Evolutionary conservation across 2,888 invertebrate genomes (phyloP).

Genomic region (Coenonympha glycerion): DNA sequence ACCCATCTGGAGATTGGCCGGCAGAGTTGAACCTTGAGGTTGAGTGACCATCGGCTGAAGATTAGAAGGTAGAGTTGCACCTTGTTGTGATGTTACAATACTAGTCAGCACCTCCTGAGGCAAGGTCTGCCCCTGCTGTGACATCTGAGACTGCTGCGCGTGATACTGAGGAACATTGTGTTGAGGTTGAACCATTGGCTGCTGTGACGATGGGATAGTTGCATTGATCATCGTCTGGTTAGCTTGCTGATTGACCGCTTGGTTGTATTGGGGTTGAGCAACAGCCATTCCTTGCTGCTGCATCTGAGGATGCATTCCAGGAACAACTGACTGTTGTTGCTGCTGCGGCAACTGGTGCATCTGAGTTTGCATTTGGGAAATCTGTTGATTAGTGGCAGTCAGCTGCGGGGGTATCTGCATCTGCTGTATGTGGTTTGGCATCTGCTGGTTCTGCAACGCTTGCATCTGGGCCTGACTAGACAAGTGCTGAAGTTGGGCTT

Average conservation of each 20-base stretch:
- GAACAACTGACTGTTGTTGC: slow-evolving; percentile 67
- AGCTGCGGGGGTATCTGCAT: slow-evolving; percentile 70
- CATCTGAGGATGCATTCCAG: slow-evolving; percentile 71
- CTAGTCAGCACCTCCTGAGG: slow-evolving; percentile 69
- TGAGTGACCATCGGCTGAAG: slow-evolving; percentile 66
- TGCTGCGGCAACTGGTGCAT: slow-evolving; percentile 72
- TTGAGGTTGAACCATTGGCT: slow-evolving; percentile 68
- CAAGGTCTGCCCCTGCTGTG: slow-evolving; percentile 67
- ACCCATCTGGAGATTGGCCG: slow-evolving; percentile 75
- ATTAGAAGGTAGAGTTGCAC: slow-evolving; percentile 64
- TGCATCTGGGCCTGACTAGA: slow-evolving; percentile 72
- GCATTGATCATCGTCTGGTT: slow-evolving; percentile 67
- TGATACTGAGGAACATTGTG: slow-evolving; percentile 72
- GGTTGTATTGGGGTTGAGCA: slow-evolving; percentile 73
- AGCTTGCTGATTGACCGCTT: slow-evolving; percentile 67
- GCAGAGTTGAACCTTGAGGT: slow-evolving; percentile 78
- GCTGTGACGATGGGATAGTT: slow-evolving; percentile 65
- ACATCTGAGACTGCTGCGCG: slow-evolving; percentile 68
- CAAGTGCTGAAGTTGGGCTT: slow-evolving; percentile 70
- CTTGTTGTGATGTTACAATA: slow-evolving; percentile 71
- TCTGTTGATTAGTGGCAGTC: slow-evolving; percentile 63
- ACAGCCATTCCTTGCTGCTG: slow-evolving; percentile 67
- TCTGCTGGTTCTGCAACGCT: slow-evolving; percentile 72
- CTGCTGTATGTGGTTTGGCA: slow-evolving; percentile 74
- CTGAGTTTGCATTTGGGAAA: slow-evolving; percentile 72